These are phyloP conservation scores for Chrysocyon brachyurus DNA, from an alignment of 2,797 vertebrate species.

Conservation along the genomic window DNA sequence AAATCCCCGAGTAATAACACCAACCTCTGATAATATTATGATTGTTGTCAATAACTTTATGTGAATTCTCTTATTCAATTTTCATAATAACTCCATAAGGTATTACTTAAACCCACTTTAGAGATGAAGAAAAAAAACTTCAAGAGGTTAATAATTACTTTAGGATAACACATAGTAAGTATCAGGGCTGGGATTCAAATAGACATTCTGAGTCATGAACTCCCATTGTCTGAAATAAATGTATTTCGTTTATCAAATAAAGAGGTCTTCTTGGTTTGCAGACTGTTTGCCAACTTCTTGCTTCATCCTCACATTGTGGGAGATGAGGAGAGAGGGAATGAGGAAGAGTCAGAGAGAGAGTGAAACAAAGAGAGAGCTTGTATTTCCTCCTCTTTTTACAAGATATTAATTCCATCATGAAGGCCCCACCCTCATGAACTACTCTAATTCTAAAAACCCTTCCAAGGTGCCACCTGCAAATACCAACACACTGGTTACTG, in stretches of 20 bases:
- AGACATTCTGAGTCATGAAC: neutral
- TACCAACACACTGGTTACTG: neutral
- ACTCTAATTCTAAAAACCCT: neutral
- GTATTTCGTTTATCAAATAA: neutral
- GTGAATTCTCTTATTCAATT: neutral
- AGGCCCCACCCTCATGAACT: neutral
- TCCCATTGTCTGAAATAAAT: neutral
- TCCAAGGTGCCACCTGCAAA: neutral
- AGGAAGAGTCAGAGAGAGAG: neutral
- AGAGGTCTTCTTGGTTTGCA: neutral
- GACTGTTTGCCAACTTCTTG: neutral
- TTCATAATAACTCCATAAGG: neutral
- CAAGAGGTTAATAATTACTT: neutral
- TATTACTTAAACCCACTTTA: neutral
- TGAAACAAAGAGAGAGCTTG: neutral
- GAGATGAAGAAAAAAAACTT: neutral
- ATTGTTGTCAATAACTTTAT: neutral
- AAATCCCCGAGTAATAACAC: neutral
- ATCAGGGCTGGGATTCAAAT: neutral
- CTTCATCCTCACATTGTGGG: neutral
- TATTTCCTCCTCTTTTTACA: neutral
- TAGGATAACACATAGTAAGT: neutral
- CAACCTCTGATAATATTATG: neutral
- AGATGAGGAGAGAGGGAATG: neutral
- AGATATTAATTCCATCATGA: neutral